These are phyloP conservation scores for Callaeas wilsoni DNA, from an alignment of 2,113 vertebrate species.

Conservation along the genomic window DNA sequence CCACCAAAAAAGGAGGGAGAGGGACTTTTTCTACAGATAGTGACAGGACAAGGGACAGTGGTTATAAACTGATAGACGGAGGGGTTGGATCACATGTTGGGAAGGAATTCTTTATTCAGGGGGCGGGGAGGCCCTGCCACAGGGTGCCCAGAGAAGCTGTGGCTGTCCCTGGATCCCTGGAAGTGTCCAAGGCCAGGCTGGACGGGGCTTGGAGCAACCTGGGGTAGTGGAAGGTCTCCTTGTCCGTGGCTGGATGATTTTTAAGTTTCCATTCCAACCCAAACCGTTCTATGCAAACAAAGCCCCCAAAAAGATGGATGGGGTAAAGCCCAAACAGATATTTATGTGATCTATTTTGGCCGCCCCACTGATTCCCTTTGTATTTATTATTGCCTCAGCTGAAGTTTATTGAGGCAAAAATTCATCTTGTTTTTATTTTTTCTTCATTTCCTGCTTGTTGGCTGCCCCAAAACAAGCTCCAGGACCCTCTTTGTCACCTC, in stretches of 20 bases:
- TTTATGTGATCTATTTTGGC: not conserved
- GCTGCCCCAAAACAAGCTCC: not conserved
- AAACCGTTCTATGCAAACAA: not conserved
- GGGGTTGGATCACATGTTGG: not conserved
- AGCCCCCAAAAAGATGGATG: not conserved
- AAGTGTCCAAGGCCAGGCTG: not conserved
- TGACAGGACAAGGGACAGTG: not conserved
- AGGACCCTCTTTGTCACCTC: not conserved
- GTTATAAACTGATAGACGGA: not conserved
- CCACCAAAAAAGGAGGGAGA: no score
- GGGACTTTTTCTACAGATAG: not conserved
- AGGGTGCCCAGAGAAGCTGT: no score
- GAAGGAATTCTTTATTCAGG: not conserved
- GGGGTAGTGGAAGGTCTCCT: not conserved
- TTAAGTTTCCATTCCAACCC: not conserved
- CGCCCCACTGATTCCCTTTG: no score
- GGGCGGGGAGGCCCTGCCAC: not conserved
- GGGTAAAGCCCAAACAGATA: not conserved
- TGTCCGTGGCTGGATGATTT: not conserved
- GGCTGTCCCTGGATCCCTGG: not conserved
- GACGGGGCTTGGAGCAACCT: fast-evolving
- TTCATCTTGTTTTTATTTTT: not conserved
- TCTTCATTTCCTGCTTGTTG: not conserved
- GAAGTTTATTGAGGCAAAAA: not conserved
- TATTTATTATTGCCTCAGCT: not conserved